A percentile compares a stretch with the other conserved stretches of the same genome.
Conservation (phyloP, 2,113 vertebrate species). For the Desmodus rotundus region DNA sequence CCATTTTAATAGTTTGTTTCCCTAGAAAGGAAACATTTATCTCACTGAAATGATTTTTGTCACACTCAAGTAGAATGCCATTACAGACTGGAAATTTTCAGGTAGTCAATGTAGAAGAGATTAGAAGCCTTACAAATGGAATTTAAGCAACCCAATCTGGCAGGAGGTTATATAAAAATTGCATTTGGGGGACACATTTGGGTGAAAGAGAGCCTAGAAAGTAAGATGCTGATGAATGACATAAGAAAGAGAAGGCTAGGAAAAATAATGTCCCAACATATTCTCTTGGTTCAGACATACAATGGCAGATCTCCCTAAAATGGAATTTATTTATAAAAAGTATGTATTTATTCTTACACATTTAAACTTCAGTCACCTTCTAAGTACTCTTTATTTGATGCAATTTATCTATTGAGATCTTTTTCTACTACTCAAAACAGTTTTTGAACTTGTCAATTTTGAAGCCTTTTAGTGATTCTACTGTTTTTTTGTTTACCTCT, state of each 20-base stretch:
- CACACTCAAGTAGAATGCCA: background rate
- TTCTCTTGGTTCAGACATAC: background rate
- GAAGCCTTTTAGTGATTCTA: no score
- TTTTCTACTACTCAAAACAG: no score
- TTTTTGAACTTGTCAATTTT: no score
- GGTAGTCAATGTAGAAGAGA: background rate
- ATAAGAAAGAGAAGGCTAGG: background rate
- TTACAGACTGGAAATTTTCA: background rate
- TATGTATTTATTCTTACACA: no score
- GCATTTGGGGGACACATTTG: background rate
- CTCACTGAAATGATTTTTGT: background rate
- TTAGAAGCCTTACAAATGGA: background rate
- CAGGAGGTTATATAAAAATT: background rate
- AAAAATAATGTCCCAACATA: background rate
- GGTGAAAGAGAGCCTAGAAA: background rate
- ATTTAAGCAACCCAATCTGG: background rate
- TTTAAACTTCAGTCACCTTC: no score
- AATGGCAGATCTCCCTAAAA: no score
- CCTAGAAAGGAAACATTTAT: background rate
- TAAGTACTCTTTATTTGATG: no score
- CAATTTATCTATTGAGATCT: no score
- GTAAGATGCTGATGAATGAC: background rate
- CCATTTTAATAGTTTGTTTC: background rate
- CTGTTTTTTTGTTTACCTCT: no score
- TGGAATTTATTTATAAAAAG: no score